phyloP scores from a whole-genome alignment of 1,140 invertebrate species.

The Scylla paramamosain region DNA sequence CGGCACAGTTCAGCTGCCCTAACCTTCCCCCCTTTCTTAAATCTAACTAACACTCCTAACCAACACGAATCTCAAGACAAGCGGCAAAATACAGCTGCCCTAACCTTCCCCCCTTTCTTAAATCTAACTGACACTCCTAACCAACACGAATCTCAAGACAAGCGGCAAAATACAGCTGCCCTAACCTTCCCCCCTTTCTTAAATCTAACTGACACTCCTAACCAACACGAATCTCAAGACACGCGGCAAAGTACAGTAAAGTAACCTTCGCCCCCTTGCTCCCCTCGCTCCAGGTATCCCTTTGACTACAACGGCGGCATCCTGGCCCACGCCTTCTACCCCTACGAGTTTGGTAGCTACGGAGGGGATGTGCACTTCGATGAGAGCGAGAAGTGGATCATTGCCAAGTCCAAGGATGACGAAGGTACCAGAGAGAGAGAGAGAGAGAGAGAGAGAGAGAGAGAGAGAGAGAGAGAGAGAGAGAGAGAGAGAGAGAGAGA shows the following conservation, averaged over 20 bases:
- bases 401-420: slow-evolving; percentile 45
- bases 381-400: slow-evolving; percentile 89
- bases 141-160: too few species aligned
- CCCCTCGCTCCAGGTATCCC: slow-evolving; percentile 84
- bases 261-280: background rate
- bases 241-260: too few species aligned
- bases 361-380: slow-evolving; percentile 95
- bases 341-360: slow-evolving; percentile 80
- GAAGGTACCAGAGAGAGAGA: background rate
- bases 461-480: background rate
- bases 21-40: background rate
- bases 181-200: background rate
- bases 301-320: slow-evolving; percentile 94
- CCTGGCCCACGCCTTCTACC: slow-evolving; percentile 96
- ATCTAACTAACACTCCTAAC: too few species aligned
- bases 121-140: too few species aligned
- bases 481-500: background rate
- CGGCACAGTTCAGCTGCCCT: background rate
- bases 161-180: too few species aligned
- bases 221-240: too few species aligned
- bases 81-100: too few species aligned
- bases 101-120: background rate
- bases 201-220: too few species aligned
- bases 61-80: too few species aligned
- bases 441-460: slow-evolving; percentile 77